phyloP scores from a whole-genome alignment of 2,797 vertebrate genomes.

The Sternarchorhynchus goeldii region DNA sequence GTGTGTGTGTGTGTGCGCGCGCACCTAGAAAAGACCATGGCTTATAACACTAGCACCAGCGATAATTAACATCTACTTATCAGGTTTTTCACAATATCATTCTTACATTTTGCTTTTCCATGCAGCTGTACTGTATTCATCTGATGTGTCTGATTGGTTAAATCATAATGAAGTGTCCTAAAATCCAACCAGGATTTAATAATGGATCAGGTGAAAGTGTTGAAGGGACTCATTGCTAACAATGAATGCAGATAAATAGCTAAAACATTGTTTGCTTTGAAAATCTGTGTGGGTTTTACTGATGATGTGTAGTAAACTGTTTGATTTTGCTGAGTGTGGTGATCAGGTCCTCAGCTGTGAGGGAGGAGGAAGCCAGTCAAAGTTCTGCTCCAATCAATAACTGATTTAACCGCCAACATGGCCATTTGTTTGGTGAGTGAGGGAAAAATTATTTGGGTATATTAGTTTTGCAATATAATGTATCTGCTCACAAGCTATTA shows the following conservation, averaged over 20 bases:
- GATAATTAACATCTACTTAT: no score
- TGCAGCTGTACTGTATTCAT: no score
- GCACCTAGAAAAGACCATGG: no score
- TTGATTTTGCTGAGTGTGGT: constrained; percentile 21
- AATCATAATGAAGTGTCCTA: no score
- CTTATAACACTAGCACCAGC: no score
- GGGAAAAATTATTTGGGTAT: neutral
- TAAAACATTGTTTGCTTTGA: neutral
- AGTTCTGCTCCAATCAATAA: constrained; percentile 71
- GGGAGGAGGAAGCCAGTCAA: constrained; percentile 64
- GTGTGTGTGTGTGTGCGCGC: neutral
- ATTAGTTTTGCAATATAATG: neutral
- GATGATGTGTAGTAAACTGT: neutral
- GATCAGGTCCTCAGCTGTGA: constrained; percentile 23
- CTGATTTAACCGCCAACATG: constrained; percentile 64
- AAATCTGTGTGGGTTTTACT: neutral
- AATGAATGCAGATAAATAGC: neutral
- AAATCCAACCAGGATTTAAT: no score
- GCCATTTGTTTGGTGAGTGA: constrained; percentile 60
- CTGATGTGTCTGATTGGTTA: no score
- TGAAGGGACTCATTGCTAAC: no score
- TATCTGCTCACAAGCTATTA: no score
- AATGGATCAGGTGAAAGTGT: no score
- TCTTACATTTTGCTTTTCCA: no score
- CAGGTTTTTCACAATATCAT: no score